These are phyloP conservation scores for Formica aserva DNA, from an alignment of 2,888 invertebrate species.

Conservation along the genomic window DNA sequence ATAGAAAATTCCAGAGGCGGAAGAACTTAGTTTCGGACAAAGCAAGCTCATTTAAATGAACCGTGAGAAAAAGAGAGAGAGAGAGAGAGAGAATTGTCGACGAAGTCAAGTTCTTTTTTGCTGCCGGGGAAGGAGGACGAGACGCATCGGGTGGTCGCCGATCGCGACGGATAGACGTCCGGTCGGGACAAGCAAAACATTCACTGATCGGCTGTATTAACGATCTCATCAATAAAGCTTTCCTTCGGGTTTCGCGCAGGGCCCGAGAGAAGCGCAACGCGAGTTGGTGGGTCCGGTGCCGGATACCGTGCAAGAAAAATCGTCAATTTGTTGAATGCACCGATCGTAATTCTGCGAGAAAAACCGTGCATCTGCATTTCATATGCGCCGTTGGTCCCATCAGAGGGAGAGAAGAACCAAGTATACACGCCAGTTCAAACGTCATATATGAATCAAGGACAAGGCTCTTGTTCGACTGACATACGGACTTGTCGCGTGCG, in stretches of 20 bases:
- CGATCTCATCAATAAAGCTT: slow-evolving; percentile 85
- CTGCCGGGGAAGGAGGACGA: slow-evolving; percentile 70
- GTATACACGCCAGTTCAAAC: slow-evolving; percentile 35
- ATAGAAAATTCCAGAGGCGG: neutral
- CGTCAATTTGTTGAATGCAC: slow-evolving; percentile 82
- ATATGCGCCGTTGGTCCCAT: slow-evolving; percentile 39
- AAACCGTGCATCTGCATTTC: slow-evolving; percentile 71
- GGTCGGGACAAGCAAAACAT: slow-evolving; percentile 77
- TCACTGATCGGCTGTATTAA: slow-evolving; percentile 83
- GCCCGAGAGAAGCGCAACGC: slow-evolving; percentile 51
- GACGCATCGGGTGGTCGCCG: slow-evolving; percentile 85
- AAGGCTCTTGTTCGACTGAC: slow-evolving; percentile 1
- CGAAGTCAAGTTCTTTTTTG: slow-evolving; percentile 70
- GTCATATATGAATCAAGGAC: slow-evolving; percentile 21
- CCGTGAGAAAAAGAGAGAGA: slow-evolving; percentile 24
- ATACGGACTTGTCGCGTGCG: neutral
- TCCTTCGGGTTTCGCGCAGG: slow-evolving; percentile 60
- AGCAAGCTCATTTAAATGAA: slow-evolving; percentile 70
- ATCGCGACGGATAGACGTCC: slow-evolving; percentile 84
- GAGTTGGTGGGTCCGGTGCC: slow-evolving; percentile 40
- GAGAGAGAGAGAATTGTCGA: slow-evolving; percentile 55
- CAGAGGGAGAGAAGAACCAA: neutral
- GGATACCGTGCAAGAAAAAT: slow-evolving; percentile 79
- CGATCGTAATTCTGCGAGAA: slow-evolving; percentile 71
- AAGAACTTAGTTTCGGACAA: slow-evolving; percentile 55